Conservation (phyloP, 2,113 vertebrate species). For the Rhagologus leucostigma region DNA sequence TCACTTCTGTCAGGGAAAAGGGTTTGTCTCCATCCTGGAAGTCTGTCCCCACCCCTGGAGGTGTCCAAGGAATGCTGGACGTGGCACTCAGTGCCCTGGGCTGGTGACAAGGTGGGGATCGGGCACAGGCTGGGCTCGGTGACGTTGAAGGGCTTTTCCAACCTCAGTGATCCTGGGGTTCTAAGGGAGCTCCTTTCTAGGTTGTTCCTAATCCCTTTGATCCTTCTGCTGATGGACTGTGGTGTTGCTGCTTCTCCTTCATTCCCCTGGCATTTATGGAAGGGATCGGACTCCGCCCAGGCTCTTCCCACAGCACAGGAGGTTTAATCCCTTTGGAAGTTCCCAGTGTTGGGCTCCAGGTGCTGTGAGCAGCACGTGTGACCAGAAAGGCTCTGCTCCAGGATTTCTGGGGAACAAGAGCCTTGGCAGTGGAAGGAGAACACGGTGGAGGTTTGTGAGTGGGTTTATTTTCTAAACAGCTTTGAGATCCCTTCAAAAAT, state of each 20-base stretch:
- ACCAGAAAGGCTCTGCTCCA: not conserved
- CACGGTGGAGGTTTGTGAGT: rapidly evolving
- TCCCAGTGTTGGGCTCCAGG: not conserved
- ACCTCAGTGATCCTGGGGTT: not conserved
- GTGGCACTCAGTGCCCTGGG: not conserved
- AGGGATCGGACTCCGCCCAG: not conserved
- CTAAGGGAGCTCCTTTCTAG: not conserved
- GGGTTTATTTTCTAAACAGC: not conserved
- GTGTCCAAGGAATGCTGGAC: rapidly evolving
- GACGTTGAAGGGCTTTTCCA: not conserved
- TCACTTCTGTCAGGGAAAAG: not conserved
- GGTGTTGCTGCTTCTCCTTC: not conserved
- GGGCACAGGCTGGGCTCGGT: not conserved
- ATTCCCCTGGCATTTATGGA: not conserved
- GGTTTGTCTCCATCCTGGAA: not conserved
- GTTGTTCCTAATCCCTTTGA: not conserved
- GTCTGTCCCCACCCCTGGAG: not conserved
- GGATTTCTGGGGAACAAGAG: not conserved
- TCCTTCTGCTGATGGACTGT: not conserved
- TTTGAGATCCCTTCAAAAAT: not conserved
- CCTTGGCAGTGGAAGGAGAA: not conserved
- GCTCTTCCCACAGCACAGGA: not conserved
- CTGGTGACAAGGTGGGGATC: not conserved
- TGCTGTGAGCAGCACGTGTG: not conserved
- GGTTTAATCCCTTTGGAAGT: not conserved